Evolutionary conservation across 2,797 vertebrate genomes (phyloP).

Genomic region (Esox lucius): DNA sequence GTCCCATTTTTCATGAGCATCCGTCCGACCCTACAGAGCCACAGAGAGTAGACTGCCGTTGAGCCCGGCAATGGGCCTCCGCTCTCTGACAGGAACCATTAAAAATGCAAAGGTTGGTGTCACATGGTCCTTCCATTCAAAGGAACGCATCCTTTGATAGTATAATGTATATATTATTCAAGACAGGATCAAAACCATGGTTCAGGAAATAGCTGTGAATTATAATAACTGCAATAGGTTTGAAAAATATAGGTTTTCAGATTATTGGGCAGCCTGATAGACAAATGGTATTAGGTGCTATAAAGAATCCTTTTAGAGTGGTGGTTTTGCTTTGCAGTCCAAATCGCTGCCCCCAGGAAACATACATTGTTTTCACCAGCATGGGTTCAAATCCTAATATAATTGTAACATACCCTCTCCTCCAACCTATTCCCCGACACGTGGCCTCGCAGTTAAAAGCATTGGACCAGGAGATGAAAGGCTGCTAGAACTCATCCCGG

Average conservation of each 20-base stretch:
- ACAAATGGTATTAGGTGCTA: background rate
- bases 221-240: conserved; percentile 18
- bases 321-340: too few relatives aligned
- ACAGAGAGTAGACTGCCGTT: background rate
- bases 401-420: too few relatives aligned
- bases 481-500: too few relatives aligned
- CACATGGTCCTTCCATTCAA: conserved; percentile 29
- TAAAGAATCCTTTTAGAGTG: background rate
- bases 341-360: too few relatives aligned
- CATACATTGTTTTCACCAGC: too few relatives aligned
- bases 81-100: conserved; percentile 10
- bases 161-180: conserved; percentile 33
- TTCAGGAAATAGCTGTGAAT: conserved; percentile 9
- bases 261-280: too few relatives aligned
- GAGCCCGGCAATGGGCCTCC: background rate
- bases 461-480: too few relatives aligned
- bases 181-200: conserved; percentile 20
- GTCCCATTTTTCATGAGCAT: background rate
- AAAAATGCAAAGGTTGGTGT: conserved; percentile 32
- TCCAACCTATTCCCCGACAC: too few relatives aligned
- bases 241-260: background rate
- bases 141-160: conserved; percentile 37
- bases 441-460: too few relatives aligned
- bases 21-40: background rate
- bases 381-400: too few relatives aligned